Conservation (phyloP, 2,888 invertebrate genomes). For the Dicycla oo region DNA sequence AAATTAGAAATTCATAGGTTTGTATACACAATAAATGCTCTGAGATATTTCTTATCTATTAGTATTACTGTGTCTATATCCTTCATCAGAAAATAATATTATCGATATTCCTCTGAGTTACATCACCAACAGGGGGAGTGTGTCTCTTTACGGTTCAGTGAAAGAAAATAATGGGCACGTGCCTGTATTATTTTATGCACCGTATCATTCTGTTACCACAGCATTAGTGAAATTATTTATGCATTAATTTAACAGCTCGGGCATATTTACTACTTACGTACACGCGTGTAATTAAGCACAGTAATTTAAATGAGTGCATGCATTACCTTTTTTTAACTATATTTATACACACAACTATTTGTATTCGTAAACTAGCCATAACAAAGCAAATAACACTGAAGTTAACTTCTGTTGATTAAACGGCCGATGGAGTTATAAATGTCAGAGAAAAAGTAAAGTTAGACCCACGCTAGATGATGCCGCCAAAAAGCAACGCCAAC, state of each 20-base stretch:
- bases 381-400: constrained; percentile 8
- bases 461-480: constrained; percentile 51
- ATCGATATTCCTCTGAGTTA: constrained; percentile 20
- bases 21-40: not conserved
- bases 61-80: not conserved
- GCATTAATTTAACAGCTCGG: constrained; percentile 40
- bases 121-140: constrained; percentile 27
- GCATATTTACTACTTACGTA: constrained; percentile 6
- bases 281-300: constrained; percentile 12
- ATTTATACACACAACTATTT: constrained; percentile 26
- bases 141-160: constrained; percentile 47
- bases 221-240: constrained; percentile 52
- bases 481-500: constrained; percentile 75
- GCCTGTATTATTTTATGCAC: constrained; percentile 43
- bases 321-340: constrained; percentile 18
- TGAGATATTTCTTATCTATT: not conserved
- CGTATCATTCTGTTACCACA: constrained; percentile 22
- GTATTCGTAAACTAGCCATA: constrained; percentile 1
- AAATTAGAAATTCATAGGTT: not conserved
- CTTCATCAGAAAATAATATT: constrained; percentile 14
- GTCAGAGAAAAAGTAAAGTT: constrained; percentile 48
- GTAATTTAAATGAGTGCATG: constrained; percentile 21
- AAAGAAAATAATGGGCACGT: constrained; percentile 49
- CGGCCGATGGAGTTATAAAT: constrained; percentile 44
- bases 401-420: constrained; percentile 28